Conservation (phyloP, 92 coral and sea anemone species). For the Montipora capitata region DNA sequence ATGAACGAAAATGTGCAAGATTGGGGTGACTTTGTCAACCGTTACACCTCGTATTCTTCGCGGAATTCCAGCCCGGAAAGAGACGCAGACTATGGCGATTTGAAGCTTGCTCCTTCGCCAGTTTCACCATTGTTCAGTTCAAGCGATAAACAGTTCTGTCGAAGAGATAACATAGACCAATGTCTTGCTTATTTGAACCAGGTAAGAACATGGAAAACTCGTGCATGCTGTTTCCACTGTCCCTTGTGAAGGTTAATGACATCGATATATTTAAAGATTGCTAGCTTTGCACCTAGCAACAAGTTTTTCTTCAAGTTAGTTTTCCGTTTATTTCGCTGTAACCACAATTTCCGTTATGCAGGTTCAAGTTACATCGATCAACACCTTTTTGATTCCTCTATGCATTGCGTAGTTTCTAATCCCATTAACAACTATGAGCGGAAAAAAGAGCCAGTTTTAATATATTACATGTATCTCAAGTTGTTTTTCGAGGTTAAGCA, state of each 20-base stretch:
- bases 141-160: constrained; percentile 91
- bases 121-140: constrained; percentile 65
- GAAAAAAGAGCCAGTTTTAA: too few species aligned
- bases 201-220: constrained; percentile 54
- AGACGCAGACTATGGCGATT: constrained; percentile 54
- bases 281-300: constrained; percentile 12
- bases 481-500: too few species aligned
- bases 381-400: too few species aligned
- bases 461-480: too few species aligned
- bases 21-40: constrained; percentile 88
- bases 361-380: too few species aligned
- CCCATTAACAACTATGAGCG: too few species aligned
- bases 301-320: not conserved
- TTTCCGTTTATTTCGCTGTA: not conserved
- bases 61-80: constrained; percentile 91
- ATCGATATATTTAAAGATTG: constrained; percentile 24
- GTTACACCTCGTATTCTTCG: constrained; percentile 87
- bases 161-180: constrained; percentile 94
- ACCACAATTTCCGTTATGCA: not conserved
- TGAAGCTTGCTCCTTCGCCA: constrained; percentile 71
- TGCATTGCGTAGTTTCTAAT: too few species aligned
- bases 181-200: constrained; percentile 95
- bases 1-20: constrained; percentile 74
- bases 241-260: too few species aligned
- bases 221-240: too few species aligned